A percentile compares a stretch with the other conserved stretches of the same genome.
Evolutionary conservation across 2,797 vertebrate genomes (phyloP).

Genomic region (Knipowitschia caucasica): DNA sequence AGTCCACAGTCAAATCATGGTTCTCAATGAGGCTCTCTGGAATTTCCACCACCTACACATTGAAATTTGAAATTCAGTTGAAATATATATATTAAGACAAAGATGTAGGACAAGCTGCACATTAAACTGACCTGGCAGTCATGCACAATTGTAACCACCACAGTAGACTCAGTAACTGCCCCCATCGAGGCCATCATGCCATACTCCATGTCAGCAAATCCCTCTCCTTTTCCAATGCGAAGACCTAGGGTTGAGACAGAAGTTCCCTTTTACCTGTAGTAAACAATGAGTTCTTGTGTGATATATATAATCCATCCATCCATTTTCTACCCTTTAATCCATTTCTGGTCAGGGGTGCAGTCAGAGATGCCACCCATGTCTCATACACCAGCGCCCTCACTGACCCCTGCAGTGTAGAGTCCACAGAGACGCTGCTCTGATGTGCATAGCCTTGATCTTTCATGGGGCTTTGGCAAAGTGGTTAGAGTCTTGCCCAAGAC

Average conservation of each 20-base stretch:
- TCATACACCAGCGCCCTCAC: too few species aligned
- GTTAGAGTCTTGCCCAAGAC: too few species aligned
- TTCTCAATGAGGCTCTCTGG: conserved; percentile 82
- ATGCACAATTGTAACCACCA: conserved; percentile 90
- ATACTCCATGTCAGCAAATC: conserved; percentile 92
- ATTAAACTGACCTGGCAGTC: conserved; percentile 88
- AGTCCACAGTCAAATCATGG: conserved; percentile 94
- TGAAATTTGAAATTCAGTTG: neutral
- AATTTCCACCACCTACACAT: conserved; percentile 83
- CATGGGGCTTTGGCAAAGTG: too few species aligned
- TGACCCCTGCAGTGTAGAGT: too few species aligned
- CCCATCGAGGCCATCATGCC: conserved; percentile 94
- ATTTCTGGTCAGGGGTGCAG: too few species aligned
- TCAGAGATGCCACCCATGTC: too few species aligned
- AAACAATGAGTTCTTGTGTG: conserved; percentile 12
- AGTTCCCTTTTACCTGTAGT: neutral
- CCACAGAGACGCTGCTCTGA: too few species aligned
- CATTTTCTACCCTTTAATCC: too few species aligned
- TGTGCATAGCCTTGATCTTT: too few species aligned
- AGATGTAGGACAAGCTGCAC: neutral
- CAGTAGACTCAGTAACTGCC: conserved; percentile 78
- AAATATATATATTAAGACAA: neutral
- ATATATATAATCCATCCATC: too few species aligned
- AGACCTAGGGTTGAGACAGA: conserved; percentile 72
- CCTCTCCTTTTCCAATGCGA: conserved; percentile 96